These are phyloP conservation scores for Aphelocoma coerulescens DNA, from an alignment of 2,113 vertebrate genomes.

Conservation along the genomic window DNA sequence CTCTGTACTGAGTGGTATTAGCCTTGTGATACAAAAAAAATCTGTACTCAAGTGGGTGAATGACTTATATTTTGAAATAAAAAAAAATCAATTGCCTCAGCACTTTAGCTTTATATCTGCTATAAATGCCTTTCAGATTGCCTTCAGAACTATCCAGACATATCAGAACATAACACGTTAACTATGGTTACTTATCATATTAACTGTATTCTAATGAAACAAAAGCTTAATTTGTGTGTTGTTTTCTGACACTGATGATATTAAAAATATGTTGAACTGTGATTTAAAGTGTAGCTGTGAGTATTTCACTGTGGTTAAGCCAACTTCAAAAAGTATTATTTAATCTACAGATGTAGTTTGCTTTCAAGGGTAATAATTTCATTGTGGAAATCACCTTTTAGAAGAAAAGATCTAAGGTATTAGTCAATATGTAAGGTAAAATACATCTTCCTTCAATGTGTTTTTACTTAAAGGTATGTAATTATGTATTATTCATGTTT, in stretches of 20 bases:
- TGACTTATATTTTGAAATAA: not conserved
- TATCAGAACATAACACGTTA: not conserved
- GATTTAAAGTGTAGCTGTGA: not conserved
- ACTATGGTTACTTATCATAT: not conserved
- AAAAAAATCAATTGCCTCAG: not conserved
- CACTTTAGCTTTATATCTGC: not conserved
- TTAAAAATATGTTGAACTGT: not conserved
- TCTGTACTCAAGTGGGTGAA: not conserved
- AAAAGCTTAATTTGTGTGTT: not conserved
- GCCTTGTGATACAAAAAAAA: not conserved
- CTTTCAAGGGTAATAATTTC: not conserved
- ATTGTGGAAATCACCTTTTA: not conserved
- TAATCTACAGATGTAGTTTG: not conserved
- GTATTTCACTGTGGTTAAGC: not conserved
- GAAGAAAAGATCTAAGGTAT: not conserved
- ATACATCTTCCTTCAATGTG: not conserved
- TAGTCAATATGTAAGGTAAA: not conserved
- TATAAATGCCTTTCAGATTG: not conserved
- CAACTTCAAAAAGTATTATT: not conserved
- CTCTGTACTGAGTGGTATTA: not conserved
- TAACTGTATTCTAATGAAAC: not conserved
- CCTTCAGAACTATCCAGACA: not conserved
- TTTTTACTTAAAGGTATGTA: not conserved
- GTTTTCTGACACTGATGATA: not conserved
- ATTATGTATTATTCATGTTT: conserved; percentile 21